These are phyloP conservation scores for Neostethus bicornis DNA, from an alignment of 2,797 vertebrate species.

Conservation along the genomic window DNA sequence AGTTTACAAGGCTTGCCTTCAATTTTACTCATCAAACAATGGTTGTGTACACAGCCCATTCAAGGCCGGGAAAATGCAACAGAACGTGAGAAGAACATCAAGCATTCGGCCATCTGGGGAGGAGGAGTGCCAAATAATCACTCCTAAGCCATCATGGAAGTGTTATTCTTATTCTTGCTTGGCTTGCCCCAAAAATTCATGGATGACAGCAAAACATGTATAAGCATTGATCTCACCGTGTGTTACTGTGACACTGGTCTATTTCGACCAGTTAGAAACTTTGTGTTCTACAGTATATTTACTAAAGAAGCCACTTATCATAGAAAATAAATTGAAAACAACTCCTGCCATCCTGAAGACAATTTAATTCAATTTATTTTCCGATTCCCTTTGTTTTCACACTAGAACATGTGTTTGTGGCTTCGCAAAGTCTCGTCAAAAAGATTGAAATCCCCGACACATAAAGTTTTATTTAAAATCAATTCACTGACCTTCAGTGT, in stretches of 20 bases:
- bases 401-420: slow-evolving; percentile 55
- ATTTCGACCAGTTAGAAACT: slow-evolving; percentile 31
- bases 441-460: slow-evolving; percentile 80
- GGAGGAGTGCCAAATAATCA: slow-evolving; percentile 76
- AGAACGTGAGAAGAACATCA: slow-evolving; percentile 84
- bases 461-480: slow-evolving; percentile 81
- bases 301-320: slow-evolving; percentile 23
- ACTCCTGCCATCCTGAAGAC: slow-evolving; percentile 29
- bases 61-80: slow-evolving; percentile 78
- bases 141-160: slow-evolving; percentile 74
- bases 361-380: slow-evolving; percentile 60
- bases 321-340: slow-evolving; percentile 55
- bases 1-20: slow-evolving; percentile 84
- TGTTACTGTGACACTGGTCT: slow-evolving; percentile 42
- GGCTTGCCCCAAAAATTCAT: slow-evolving; percentile 55
- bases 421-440: slow-evolving; percentile 75
- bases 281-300: slow-evolving; percentile 10
- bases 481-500: slow-evolving; percentile 78
- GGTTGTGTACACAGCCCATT: slow-evolving; percentile 82
- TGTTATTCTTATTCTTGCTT: slow-evolving; percentile 60
- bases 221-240: slow-evolving; percentile 41
- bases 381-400: slow-evolving; percentile 68
- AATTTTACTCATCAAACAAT: slow-evolving; percentile 87
- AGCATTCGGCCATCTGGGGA: slow-evolving; percentile 79
- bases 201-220: slow-evolving; percentile 47